Evolutionary conservation across 2,888 invertebrate genomes (phyloP), one percentile per base, ranked within the genome.

Genomic region (Argyresthia goedartella): DNA sequence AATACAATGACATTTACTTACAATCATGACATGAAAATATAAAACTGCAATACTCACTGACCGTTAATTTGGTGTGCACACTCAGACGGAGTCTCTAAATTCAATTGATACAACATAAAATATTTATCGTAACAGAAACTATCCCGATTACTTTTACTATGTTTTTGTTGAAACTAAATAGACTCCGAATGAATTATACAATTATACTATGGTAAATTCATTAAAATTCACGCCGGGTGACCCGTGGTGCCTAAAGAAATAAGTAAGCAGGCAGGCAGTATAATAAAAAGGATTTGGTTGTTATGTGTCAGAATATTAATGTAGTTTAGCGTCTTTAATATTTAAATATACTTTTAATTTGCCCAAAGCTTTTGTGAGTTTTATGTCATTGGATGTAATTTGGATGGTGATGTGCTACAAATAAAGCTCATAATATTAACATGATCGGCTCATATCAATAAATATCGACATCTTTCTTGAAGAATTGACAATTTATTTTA

Each of bases 281-380:
- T 71, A 69, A 70, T 64, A 69, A 74, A 74, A 70, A 73, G 76
- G 76, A 76, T 81, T 81, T 73, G 62, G 67, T 68, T 65, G 65
- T 68, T 66, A 67, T 64, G 62, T 70, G 71, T 69, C 71, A 64
- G 55, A 62, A 63, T 62, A 60, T 71, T 71, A 66, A 67, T 69
- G 57, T 57, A 56, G 60, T 64, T 64, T 63, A 62, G 64, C 63
- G 61, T 58, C 62, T 65, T 49, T 66, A 70, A 70, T 66, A 71
- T 76, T 71, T 64, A 71, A 77, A 74, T 76, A 76, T 69, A 75
- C 63, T 72, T 76, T 73, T 74, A 80, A 81, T 80, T 80, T 79
- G 73, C 73, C 69, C 59, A 66, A 69, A 67, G 67, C 65, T 60
- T 78, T 76, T 25, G 15, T 44, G n/a, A 66, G 69, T 62, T 71